Base-by-base conservation (phyloP, 2,888 invertebrate species). In the Gastrophysa polygoni region DNA sequence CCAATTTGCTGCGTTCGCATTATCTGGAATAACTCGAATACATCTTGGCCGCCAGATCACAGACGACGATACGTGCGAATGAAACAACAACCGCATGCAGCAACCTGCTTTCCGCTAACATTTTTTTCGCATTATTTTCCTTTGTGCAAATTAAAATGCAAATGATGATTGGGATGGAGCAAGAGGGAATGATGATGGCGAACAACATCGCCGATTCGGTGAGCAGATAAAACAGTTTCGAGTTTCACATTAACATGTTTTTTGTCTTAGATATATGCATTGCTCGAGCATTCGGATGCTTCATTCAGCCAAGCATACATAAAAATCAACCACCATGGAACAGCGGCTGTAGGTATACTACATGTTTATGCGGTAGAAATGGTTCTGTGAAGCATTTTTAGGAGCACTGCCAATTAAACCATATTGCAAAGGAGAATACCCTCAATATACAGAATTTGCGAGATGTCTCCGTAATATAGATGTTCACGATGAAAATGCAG, bases 21-120 rank as follows among this genome's bases (percentile, higher is more conserved):
- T 72, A 73, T 72, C 72, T 72, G 60, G 67, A 69, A 72, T 72
- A 71, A 70, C 72, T 69, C 69, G 73, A 71, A 73, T 72, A 70
- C 67, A 72, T 73, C 73, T 70, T 59, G 67, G 63, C 60, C 52
- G 57, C 62, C 66, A 64, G 73, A 73, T 73, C 68, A 66, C 68
- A 73, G 71, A 72, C 72, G 54, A 63, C 57, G 73, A 73, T 73
- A 72, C 61, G 63, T 66, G 68, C 66, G 69, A 73, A 73, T 71
- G 73, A 71, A 71, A 71, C 66, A 61, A 66, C 66, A 60, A 66
- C 64, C 64, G 54, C 68, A 63, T 60, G 68, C 67, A 62, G 58
- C 69, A 71, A 72, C 71, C 71, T 69, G 71, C 68, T 67, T 65
- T 57, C 61, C 65, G 56, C 14, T 34, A n/a, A 52, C 11, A 20